These are phyloP conservation scores for Amitus sp. DNA, from an alignment of 2,888 invertebrate genomes.

Conservation along the genomic window DNA sequence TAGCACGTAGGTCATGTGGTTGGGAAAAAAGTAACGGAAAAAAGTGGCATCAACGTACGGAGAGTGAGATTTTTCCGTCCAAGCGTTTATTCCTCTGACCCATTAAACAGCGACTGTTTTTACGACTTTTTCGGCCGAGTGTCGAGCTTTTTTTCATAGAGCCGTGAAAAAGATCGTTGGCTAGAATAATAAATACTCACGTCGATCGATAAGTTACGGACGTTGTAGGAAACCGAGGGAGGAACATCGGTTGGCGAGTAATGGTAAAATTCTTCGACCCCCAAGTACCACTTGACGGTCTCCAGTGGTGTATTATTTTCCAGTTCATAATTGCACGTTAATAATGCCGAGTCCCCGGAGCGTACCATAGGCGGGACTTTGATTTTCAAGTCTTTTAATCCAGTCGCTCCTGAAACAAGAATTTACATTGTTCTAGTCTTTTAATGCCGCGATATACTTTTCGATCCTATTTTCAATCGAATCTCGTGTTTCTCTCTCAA, in stretches of 20 bases:
- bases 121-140: neutral
- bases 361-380: constrained; percentile 57
- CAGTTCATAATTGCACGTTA: constrained; percentile 59
- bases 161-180: neutral
- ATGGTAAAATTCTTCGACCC: constrained; percentile 79
- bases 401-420: constrained; percentile 54
- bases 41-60: constrained; percentile 28
- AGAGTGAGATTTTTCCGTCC: neutral
- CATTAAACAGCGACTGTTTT: constrained; percentile 1
- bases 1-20: neutral
- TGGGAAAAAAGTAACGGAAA: constrained; percentile 14
- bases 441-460: too few species aligned
- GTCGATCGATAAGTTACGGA: constrained; percentile 77
- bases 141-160: neutral
- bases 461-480: too few species aligned
- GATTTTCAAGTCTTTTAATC: constrained; percentile 57
- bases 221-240: constrained; percentile 74
- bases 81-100: constrained; percentile 4
- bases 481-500: too few species aligned
- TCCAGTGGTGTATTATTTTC: constrained; percentile 67
- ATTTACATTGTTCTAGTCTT: too few species aligned
- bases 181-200: constrained; percentile 68
- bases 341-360: constrained; percentile 58
- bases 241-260: constrained; percentile 79
- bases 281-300: constrained; percentile 81